Conservation (phyloP, 1,140 invertebrate genomes). For the Eufriesea mexicana region DNA sequence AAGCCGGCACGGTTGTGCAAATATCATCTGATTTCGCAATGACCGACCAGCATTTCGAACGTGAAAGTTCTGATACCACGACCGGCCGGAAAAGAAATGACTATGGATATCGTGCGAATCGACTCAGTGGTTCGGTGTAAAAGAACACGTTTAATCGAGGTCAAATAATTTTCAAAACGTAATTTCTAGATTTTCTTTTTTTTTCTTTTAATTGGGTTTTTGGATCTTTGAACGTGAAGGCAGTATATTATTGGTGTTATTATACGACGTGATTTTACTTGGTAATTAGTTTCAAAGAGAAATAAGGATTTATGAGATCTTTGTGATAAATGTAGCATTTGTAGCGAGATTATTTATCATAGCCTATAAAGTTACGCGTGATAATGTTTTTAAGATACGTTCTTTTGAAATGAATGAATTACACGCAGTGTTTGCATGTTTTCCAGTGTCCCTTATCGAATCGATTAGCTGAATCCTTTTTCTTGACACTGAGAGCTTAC, state of each 20-base stretch:
- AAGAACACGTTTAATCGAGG: conserved; percentile 21
- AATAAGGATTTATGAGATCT: no score
- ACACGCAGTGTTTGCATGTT: no score
- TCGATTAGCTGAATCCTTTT: no score
- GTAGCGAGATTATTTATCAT: not conserved
- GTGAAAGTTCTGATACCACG: conserved; percentile 48
- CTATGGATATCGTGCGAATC: conserved; percentile 23
- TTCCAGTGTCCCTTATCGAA: no score
- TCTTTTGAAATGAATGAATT: no score
- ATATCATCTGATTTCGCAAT: conserved; percentile 51
- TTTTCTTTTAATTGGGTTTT: no score
- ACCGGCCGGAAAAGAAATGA: conserved; percentile 40
- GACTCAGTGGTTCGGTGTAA: not conserved
- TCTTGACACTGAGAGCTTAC: no score
- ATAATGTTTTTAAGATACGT: not conserved
- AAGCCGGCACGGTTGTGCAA: conserved; percentile 21
- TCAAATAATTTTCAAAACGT: conserved; percentile 31
- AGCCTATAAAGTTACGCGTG: not conserved
- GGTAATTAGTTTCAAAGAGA: no score
- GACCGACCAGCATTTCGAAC: conserved; percentile 8
- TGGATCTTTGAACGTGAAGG: no score
- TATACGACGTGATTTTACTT: not conserved
- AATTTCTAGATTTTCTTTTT: not conserved
- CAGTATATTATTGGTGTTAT: no score
- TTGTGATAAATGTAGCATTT: no score